These are phyloP conservation scores for Gymnodraco acuticeps DNA, from an alignment of 2,797 vertebrate genomes.

Conservation along the genomic window DNA sequence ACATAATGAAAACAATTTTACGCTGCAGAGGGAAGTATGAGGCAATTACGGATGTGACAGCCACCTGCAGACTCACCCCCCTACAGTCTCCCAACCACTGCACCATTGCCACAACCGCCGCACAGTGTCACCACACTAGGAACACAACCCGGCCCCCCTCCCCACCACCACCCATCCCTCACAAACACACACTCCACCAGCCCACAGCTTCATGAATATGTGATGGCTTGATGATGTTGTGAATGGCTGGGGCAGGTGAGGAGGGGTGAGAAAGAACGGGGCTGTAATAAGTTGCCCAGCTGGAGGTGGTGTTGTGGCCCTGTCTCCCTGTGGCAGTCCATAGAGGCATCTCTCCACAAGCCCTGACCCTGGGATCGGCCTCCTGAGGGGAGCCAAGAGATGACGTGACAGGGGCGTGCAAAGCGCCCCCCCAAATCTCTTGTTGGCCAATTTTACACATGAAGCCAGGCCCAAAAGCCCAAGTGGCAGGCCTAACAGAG, in stretches of 20 bases:
- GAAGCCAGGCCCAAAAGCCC: conserved; percentile 92
- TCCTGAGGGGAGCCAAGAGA: conserved; percentile 90
- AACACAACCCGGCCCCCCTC: conserved; percentile 7
- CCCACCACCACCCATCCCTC: conserved; percentile 41
- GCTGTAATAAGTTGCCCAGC: conserved; percentile 98
- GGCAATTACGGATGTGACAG: conserved; percentile 99
- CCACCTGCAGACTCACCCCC: conserved; percentile 98
- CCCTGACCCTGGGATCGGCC: conserved; percentile 92
- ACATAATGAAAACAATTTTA: conserved; percentile 99
- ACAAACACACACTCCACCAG: conserved; percentile 79
- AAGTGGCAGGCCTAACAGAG: conserved; percentile 93
- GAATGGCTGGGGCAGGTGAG: conserved; percentile 97
- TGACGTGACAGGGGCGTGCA: conserved; percentile 94
- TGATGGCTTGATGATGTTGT: conserved; percentile 98
- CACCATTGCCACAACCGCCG: conserved; percentile 60
- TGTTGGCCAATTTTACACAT: conserved; percentile 99
- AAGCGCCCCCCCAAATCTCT: conserved; percentile 94
- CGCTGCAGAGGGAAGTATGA: conserved; percentile 96
- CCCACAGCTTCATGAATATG: conserved; percentile 97
- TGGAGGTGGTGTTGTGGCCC: conserved; percentile 96
- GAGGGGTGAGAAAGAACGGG: conserved; percentile 91
- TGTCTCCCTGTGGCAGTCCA: conserved; percentile 95
- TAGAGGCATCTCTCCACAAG: conserved; percentile 93
- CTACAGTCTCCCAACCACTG: conserved; percentile 67
- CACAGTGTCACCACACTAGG: conserved; percentile 60